Percentiles rank a stretch among this genome's conserved stretches.
phyloP scores from a whole-genome alignment of 2,113 vertebrate genomes.

The Oncorhynchus tshawytscha region DNA sequence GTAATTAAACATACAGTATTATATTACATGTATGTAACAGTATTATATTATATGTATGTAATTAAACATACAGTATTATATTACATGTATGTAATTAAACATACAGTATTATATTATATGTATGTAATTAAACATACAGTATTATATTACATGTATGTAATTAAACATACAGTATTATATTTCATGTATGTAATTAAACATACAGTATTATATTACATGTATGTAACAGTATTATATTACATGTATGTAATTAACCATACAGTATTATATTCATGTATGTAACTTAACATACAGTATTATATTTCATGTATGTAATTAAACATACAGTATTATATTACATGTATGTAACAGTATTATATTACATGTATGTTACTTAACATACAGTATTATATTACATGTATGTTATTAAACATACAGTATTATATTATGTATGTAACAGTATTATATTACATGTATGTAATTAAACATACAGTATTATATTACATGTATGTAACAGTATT shows the following conservation, averaged over 20 bases:
- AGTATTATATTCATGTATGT: too few species aligned
- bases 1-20: too few species aligned
- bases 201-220: too few species aligned
- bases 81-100: too few species aligned
- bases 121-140: neutral
- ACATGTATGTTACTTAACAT: slow-evolving; percentile 32
- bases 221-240: slow-evolving; percentile 2
- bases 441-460: slow-evolving; percentile 42
- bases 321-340: too few species aligned
- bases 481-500: too few species aligned
- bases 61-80: too few species aligned
- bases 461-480: slow-evolving; percentile 6
- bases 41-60: slow-evolving; percentile 4
- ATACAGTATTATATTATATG: slow-evolving; percentile 24
- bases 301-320: slow-evolving; percentile 1
- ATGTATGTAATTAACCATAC: neutral
- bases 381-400: slow-evolving; percentile 45
- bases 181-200: slow-evolving; percentile 1
- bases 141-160: too few species aligned
- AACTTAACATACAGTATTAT: too few species aligned
- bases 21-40: too few species aligned
- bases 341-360: too few species aligned
- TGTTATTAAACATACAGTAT: slow-evolving; percentile 3
- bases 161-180: slow-evolving; percentile 17
- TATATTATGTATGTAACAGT: too few species aligned